phyloP scores from a whole-genome alignment of 2,113 vertebrate species.

The Naja naja region DNA sequence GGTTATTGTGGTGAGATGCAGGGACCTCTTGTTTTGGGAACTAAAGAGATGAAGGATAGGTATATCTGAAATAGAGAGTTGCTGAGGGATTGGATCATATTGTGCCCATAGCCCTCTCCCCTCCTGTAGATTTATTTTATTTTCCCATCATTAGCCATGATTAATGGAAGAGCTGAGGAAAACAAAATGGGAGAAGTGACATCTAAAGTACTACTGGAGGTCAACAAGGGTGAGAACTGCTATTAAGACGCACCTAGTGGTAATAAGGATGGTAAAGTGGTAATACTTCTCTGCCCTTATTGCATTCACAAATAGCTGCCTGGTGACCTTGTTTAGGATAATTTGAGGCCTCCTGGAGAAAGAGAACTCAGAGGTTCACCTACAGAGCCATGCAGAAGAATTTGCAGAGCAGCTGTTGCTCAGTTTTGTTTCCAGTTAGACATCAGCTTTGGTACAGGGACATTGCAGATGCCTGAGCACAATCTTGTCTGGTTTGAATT shows the following conservation, averaged over 20 bases:
- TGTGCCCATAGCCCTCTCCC: background rate
- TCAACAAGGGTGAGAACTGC: background rate
- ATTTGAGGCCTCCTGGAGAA: background rate
- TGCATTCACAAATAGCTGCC: background rate
- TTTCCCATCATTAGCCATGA: background rate
- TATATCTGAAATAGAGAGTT: background rate
- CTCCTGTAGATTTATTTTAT: background rate
- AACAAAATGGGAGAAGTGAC: background rate
- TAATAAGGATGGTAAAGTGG: background rate
- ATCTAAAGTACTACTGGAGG: background rate
- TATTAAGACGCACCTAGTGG: background rate
- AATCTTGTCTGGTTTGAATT: background rate
- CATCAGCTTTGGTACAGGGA: background rate
- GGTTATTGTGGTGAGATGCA: background rate
- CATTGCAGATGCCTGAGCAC: background rate
- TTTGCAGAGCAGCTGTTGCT: background rate
- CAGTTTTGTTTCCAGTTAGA: background rate
- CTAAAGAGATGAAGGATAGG: background rate
- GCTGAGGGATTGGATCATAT: background rate
- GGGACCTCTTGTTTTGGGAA: background rate
- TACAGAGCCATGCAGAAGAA: background rate
- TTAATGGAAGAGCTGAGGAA: background rate
- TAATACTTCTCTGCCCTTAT: background rate
- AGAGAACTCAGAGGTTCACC: background rate
- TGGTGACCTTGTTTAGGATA: background rate